Conservation (phyloP, 2,113 vertebrate genomes). For the Baryphthengus martii region DNA sequence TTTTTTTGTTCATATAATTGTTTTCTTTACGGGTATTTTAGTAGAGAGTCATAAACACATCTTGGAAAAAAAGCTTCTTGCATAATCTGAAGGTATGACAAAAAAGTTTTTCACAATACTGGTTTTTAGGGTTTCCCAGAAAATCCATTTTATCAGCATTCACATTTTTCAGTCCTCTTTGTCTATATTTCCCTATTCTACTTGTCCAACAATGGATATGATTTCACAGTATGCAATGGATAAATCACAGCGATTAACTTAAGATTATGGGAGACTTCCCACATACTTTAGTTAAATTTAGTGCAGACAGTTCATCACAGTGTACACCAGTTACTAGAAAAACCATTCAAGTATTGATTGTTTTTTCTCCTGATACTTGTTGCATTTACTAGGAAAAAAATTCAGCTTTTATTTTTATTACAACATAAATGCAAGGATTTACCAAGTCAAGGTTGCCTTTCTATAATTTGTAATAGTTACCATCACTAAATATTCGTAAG, state of each 20-base stretch:
- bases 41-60: not conserved
- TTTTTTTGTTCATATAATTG: not conserved
- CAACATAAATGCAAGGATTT: not conserved
- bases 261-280: not conserved
- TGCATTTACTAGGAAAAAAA: not conserved
- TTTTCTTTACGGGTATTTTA: not conserved
- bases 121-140: not conserved
- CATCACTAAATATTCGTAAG: not conserved
- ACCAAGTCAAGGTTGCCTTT: not conserved
- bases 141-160: not conserved
- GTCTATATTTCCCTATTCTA: not conserved
- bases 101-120: not conserved
- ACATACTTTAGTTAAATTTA: not conserved
- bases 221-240: not conserved
- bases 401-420: not conserved
- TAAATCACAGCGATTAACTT: not conserved
- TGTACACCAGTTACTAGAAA: not conserved
- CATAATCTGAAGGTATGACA: not conserved
- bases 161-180: not conserved
- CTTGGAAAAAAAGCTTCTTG: not conserved
- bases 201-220: not conserved
- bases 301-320: not conserved
- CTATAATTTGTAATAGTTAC: not conserved
- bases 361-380: not conserved
- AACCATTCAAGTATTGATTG: not conserved